Base-by-base conservation (phyloP, 2,113 vertebrate genomes). In the Nothoprocta pentlandii region DNA sequence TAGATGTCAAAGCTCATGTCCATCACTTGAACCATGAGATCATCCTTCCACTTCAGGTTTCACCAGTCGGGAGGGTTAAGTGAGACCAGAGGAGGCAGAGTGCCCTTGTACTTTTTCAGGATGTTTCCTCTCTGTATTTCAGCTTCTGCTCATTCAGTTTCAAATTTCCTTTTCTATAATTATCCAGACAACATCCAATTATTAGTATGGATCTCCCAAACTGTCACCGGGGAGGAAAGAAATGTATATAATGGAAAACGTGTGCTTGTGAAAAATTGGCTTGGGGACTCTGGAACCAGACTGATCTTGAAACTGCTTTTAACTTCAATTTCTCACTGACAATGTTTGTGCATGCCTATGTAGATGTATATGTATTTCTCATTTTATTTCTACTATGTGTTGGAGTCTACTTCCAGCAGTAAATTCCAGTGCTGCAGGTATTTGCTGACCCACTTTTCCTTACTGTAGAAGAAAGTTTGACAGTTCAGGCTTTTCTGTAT, bases 1-100 rank as follows among this genome's bases (percentile, higher is more conserved):
- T 64, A 87, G 8, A 74, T 93, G 62, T 93, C 87, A 95, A 66
- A 96, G 90, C 81, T 41, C 16, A 21, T 36, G 44, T 49, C 66
- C 30, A 30, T 92, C 36, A 82, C 75, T 87, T 2, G 3, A 74
- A 92, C 73, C 8, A 62, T n/a, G 10, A 87, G 20, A 46, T 36
- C 2, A 6, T 54, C 67, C 82, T 92, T 82, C 46, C 34, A 36
- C n/a, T 90, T 87, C 54, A 76, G 9, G 15, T 82, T 84, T 80
- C 36, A 74, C 68, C 62, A 66, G 1, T 85, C 30, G 69, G 64
- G 8, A 21, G 12, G 56, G 16, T 58, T 58, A 69, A 42, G 21
- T 28, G 44, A 75, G 36, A 68, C 8, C 22, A 71, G 39, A 69
- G 46, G 58, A 71, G 79, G 7, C 4, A 20, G 26, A 82, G 22